Conservation (phyloP, 2,797 vertebrate genomes). For the Austrolebias charrua region DNA sequence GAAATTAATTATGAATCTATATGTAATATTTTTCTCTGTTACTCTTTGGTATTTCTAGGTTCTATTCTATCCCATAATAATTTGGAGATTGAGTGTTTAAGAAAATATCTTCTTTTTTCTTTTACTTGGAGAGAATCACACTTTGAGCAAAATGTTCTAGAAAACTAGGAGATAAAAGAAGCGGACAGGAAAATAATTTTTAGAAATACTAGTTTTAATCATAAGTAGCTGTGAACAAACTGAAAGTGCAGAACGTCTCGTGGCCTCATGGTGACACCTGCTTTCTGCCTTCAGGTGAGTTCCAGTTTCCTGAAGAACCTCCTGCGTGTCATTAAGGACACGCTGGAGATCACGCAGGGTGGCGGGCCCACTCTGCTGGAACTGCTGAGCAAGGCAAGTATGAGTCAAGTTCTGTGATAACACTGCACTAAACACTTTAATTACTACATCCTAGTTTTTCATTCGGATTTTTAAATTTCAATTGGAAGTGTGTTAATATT, state of each 20-base stretch:
- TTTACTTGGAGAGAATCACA: too few relatives aligned
- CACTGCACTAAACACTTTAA: background rate
- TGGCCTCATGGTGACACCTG: slow-evolving; percentile 28
- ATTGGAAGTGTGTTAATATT: too few relatives aligned
- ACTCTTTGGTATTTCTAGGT: background rate
- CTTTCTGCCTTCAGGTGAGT: slow-evolving; percentile 80
- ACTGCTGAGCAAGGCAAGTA: slow-evolving; percentile 79
- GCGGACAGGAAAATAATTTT: background rate
- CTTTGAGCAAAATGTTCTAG: background rate
- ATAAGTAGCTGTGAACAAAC: background rate
- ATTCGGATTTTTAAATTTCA: too few relatives aligned
- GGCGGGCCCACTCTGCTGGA: slow-evolving; percentile 73
- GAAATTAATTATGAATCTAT: too few relatives aligned
- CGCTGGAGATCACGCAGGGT: slow-evolving; percentile 59
- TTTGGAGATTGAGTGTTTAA: background rate
- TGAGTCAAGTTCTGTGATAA: background rate
- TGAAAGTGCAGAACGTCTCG: background rate
- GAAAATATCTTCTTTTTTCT: too few relatives aligned
- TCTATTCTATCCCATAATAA: too few relatives aligned
- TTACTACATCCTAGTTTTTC: too few relatives aligned
- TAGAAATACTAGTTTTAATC: background rate
- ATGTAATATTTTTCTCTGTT: too few relatives aligned
- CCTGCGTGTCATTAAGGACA: slow-evolving; percentile 77
- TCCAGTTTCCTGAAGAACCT: slow-evolving; percentile 85
- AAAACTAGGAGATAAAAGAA: background rate